A percentile compares a stretch with the other conserved stretches of the same genome.
phyloP scores from a whole-genome alignment of 2,888 invertebrate species.

The Apomyelois bistriatella region DNA sequence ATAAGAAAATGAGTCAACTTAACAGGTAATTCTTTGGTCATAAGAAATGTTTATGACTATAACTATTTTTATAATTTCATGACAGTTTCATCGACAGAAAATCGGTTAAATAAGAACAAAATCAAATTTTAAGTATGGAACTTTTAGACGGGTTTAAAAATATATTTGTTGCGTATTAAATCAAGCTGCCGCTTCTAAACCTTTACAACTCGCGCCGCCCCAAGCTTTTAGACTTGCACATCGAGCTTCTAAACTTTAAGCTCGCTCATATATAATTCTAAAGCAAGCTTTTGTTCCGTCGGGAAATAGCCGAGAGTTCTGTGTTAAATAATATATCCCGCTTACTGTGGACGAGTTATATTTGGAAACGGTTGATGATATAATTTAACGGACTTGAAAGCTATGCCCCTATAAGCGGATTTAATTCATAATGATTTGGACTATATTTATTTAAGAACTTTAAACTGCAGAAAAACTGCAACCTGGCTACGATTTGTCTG shows the following conservation, averaged over 20 bases:
- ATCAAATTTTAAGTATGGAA: no score
- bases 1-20: no score
- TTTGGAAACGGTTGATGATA: constrained; percentile 39
- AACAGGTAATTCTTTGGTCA: no score
- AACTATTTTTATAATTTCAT: no score
- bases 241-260: constrained; percentile 78
- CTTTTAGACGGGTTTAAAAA: no score
- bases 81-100: no score
- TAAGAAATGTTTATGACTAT: no score
- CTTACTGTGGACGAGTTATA: constrained; percentile 50
- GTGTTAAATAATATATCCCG: constrained; percentile 66
- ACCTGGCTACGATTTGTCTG: no score
- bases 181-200: constrained; percentile 36
- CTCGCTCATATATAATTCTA: constrained; percentile 78
- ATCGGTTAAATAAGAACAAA: no score
- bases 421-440: constrained; percentile 12
- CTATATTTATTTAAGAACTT: not conserved
- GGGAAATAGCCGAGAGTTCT: constrained; percentile 75
- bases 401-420: constrained; percentile 7
- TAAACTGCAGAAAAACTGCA: no score
- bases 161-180: not conserved
- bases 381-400: constrained; percentile 36
- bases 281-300: constrained; percentile 73
- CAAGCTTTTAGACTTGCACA: constrained; percentile 79
- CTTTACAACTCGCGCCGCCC: constrained; percentile 36